A percentile compares a stretch with the other conserved stretches of the same genome.
These are phyloP conservation scores for Oxycera nigricornis DNA, from an alignment of 2,888 invertebrate species.

Conservation along the genomic window DNA sequence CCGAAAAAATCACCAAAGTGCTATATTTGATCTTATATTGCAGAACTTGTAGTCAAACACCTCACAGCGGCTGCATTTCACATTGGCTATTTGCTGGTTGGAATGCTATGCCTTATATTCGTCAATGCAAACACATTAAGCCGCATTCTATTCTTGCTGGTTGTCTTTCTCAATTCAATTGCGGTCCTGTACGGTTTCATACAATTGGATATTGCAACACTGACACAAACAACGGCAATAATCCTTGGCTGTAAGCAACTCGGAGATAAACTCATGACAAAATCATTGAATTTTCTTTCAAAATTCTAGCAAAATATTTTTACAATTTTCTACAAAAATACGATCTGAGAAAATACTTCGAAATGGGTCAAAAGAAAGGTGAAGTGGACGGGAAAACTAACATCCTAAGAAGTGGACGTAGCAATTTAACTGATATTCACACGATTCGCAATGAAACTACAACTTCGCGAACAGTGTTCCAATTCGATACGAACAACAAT, in stretches of 20 bases:
- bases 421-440: background rate
- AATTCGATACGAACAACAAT: slow-evolving; percentile 9
- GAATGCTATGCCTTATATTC: slow-evolving; percentile 45
- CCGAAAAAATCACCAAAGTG: too few relatives aligned
- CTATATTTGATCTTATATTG: background rate
- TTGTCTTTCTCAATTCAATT: slow-evolving; percentile 21
- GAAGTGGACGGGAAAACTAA: background rate
- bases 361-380: background rate
- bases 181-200: slow-evolving; percentile 36
- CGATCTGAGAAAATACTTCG: slow-evolving; percentile 25
- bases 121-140: slow-evolving; percentile 38
- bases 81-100: slow-evolving; percentile 40
- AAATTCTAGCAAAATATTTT: slow-evolving; percentile 28
- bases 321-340: slow-evolving; percentile 5
- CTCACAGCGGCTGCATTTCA: slow-evolving; percentile 29
- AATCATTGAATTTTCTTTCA: background rate
- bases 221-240: slow-evolving; percentile 33
- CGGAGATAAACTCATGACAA: slow-evolving; percentile 9
- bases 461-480: background rate
- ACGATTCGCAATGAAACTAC: background rate
- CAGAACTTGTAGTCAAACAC: slow-evolving; percentile 33
- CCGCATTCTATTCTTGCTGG: slow-evolving; percentile 34
- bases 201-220: slow-evolving; percentile 22
- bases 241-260: slow-evolving; percentile 38
- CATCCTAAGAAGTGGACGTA: background rate